Evolutionary conservation across 2,797 vertebrate species (phyloP).

Genomic region (Anableps anableps): DNA sequence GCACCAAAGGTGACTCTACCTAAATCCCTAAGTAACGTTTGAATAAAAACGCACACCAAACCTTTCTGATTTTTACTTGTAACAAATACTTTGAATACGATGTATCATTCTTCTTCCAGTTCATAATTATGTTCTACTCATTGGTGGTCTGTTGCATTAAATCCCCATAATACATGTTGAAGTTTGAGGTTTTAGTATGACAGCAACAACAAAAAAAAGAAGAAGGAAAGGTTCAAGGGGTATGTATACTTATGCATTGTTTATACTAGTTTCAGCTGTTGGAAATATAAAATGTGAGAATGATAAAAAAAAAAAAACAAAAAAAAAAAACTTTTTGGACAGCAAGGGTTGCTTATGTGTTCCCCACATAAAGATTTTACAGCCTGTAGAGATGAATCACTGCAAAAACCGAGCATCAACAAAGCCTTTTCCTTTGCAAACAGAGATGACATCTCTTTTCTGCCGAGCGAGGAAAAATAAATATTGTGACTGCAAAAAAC

Average conservation of each 20-base stretch:
- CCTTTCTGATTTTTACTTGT: too few species aligned
- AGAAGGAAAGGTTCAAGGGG: not conserved
- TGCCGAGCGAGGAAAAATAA: not conserved
- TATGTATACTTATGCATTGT: not conserved
- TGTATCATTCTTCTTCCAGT: not conserved
- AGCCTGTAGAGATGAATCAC: conserved; percentile 6
- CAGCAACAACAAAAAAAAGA: not conserved
- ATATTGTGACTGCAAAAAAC: not conserved
- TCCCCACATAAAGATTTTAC: not conserved
- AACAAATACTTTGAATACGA: not conserved
- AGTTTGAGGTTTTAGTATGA: not conserved
- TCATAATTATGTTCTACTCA: not conserved
- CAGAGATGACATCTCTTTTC: not conserved
- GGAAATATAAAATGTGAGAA: not conserved
- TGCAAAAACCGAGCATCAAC: not conserved
- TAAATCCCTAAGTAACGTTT: too few species aligned
- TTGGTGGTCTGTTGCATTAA: not conserved
- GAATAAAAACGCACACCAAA: too few species aligned
- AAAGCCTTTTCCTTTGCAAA: not conserved
- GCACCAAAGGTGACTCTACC: too few species aligned
- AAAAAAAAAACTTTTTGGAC: not conserved
- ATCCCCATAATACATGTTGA: not conserved
- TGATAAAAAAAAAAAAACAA: not conserved
- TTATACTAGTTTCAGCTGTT: not conserved
- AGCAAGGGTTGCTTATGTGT: not conserved